These are phyloP conservation scores for crab-eating macaque (Macaca fascicularis) DNA, from an alignment of 2,113 vertebrate species.

Conservation along the genomic window T2T-MFA8v1.1 NC_088375.1:223377501-223378000, in stretches of 20 bases:
- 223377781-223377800: background rate
- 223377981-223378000: fast-evolving
- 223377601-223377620: background rate
- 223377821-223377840: background rate
- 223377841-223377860: fast-evolving
- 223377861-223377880: background rate
- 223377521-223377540: fast-evolving
- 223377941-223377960: background rate
- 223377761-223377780: fast-evolving
- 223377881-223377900: background rate
- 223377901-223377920: too few relatives aligned
- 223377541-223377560: background rate
- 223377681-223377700: background rate
- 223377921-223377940: fast-evolving
- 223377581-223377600: background rate
- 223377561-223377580: fast-evolving
- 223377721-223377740: background rate
- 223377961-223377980: background rate
- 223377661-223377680: background rate
- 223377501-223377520: fast-evolving
- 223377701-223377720: background rate
- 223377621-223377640: background rate
- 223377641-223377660: background rate
- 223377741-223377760: background rate
- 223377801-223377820: background rate